Base-by-base conservation (phyloP, 2,113 vertebrate genomes). In the Dipodomys spectabilis region DNA sequence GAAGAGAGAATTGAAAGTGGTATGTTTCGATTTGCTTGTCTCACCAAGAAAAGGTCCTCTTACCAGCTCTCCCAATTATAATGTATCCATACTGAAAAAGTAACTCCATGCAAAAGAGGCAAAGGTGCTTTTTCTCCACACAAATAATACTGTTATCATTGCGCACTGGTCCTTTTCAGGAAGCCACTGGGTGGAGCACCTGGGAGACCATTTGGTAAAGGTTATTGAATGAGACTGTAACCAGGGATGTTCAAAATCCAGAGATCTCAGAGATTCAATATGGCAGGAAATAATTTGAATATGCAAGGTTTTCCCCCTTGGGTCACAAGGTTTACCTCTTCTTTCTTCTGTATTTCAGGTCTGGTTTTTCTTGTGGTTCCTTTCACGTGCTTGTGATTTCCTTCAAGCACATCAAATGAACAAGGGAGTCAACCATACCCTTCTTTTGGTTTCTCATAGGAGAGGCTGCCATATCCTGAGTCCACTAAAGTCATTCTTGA, bases 51-150 rank as follows among this genome's bases (percentile, higher is more conserved):
- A 95, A 86, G 88, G 84, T 49, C 57, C 90, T 95, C 87, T 93
- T 72, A 93, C 90, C 74, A 78, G 96, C 92, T 95, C 95, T 94
- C 92, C 95, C 90, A 96, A 96, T 93, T 73, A 94, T 82, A 94
- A 87, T 96, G 65, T 92, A 94, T 93, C 94, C 83, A 74, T 39
- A 94, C 88, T 57, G 73, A 82, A 82, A 92, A 92, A 90, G 94
- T 65, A 83, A 91, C 80, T 95, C 95, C 83, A 85, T 88, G 79
- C 77, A 86, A 93, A 68, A 94, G 87, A 82, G 57, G 84, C 49
- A 65, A 77, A 84, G 77, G 3, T 82, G 87, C 81, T 65, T 82
- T 87, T 74, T 90, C 64, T 32, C 73, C 81, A 67, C 7, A 27
- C 94, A 86, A 92, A 85, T 93, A 71, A 79, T 68, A 73, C 72